phyloP scores from a whole-genome alignment of 1,140 invertebrate genomes.

The Metaphire vulgaris region DNA sequence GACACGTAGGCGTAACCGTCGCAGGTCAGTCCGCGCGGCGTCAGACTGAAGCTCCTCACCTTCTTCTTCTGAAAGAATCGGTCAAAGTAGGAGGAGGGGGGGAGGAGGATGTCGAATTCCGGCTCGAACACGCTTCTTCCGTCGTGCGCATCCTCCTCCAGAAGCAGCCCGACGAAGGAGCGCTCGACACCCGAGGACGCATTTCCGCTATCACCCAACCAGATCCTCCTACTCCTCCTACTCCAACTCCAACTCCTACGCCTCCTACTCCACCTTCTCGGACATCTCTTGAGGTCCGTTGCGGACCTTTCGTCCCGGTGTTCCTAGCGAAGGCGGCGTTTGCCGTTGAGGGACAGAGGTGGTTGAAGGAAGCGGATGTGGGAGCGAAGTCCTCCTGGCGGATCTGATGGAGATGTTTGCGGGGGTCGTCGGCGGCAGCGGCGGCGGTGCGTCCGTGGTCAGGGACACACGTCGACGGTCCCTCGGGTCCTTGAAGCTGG shows the following conservation, averaged over 20 bases:
- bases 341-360: background rate
- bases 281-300: too few species aligned
- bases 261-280: background rate
- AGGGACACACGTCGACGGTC: background rate
- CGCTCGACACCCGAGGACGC: background rate
- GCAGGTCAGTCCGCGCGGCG: background rate
- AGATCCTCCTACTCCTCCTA: background rate
- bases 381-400: too few species aligned
- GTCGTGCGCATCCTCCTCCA: background rate
- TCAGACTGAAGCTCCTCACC: background rate
- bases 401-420: too few species aligned
- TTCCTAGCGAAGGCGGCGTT: too few species aligned
- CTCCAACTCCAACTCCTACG: background rate
- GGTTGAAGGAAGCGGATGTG: background rate
- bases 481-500: background rate
- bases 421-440: too few species aligned
- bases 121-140: too few species aligned
- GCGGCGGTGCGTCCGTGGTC: too few species aligned
- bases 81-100: too few species aligned
- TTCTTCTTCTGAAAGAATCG: too few species aligned
- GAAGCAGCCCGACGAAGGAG: background rate
- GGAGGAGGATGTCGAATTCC: background rate
- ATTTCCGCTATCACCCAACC: background rate
- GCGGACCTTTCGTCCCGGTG: too few species aligned
- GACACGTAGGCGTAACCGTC: background rate